Conservation (phyloP, 2,797 vertebrate species). For the Peromyscus nudipes region DNA sequence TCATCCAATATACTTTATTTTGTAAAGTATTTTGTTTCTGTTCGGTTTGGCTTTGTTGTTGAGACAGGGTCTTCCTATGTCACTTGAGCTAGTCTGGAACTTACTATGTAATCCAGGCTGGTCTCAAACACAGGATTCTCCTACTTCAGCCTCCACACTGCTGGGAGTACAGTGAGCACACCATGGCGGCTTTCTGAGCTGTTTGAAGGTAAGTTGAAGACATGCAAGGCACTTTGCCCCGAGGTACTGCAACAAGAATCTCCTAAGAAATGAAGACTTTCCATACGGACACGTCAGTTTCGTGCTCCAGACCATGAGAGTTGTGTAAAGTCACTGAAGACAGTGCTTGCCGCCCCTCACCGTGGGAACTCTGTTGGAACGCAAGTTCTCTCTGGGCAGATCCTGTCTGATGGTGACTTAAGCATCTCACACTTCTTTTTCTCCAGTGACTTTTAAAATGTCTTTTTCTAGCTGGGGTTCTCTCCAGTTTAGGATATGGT, state of each 20-base stretch:
- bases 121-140: neutral
- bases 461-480: neutral
- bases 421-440: neutral
- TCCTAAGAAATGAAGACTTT: slow-evolving; percentile 13
- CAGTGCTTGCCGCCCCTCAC: neutral
- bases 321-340: neutral
- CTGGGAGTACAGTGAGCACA: neutral
- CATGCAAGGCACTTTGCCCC: neutral
- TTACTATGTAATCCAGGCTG: neutral
- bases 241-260: neutral
- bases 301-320: neutral
- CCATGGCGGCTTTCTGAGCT: neutral
- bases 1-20: neutral
- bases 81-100: neutral
- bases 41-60: neutral
- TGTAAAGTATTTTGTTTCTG: neutral
- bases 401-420: neutral
- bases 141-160: neutral
- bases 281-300: neutral
- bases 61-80: neutral
- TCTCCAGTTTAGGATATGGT: neutral
- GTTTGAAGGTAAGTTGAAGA: neutral
- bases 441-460: neutral
- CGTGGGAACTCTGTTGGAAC: neutral
- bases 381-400: neutral